Conservation (phyloP, 2,888 invertebrate genomes). For the Zonitis immaculata region DNA sequence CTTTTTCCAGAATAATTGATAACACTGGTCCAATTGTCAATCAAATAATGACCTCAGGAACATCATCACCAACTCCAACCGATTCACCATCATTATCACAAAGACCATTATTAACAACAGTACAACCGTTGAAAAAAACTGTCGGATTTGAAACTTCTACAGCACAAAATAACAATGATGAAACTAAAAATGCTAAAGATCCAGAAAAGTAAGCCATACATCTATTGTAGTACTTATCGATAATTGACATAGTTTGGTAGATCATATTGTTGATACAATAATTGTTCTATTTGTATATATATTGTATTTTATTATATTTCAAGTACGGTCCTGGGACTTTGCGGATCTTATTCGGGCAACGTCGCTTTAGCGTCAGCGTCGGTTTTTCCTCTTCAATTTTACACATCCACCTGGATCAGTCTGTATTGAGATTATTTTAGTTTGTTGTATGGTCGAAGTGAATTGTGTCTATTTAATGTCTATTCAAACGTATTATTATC, state of each 20-base stretch:
- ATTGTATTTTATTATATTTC: neutral
- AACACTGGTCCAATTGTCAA: neutral
- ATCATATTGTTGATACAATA: too few species aligned
- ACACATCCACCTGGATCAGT: conserved; percentile 1
- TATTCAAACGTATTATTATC: neutral
- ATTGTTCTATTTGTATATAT: neutral
- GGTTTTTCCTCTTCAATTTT: conserved; percentile 7
- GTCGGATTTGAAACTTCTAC: conserved; percentile 33
- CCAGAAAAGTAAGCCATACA: conserved; percentile 34
- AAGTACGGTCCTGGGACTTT: conserved; percentile 3
- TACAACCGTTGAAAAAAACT: conserved; percentile 29
- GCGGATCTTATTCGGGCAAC: conserved; percentile 6
- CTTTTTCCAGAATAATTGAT: neutral
- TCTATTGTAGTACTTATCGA: too few species aligned
- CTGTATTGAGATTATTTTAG: conserved; percentile 1
- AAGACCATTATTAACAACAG: conserved; percentile 33
- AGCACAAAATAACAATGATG: conserved; percentile 25
- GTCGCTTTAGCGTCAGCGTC: conserved; percentile 7
- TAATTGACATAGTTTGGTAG: too few species aligned
- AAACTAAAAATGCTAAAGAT: conserved; percentile 21
- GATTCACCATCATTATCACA: conserved; percentile 40
- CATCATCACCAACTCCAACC: conserved; percentile 39
- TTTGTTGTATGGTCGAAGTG: neutral
- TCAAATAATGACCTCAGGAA: conserved; percentile 38
- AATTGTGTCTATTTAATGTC: neutral